Base-by-base conservation (phyloP, 2,113 vertebrate genomes). In the Datnioides undecimradiatus region DNA sequence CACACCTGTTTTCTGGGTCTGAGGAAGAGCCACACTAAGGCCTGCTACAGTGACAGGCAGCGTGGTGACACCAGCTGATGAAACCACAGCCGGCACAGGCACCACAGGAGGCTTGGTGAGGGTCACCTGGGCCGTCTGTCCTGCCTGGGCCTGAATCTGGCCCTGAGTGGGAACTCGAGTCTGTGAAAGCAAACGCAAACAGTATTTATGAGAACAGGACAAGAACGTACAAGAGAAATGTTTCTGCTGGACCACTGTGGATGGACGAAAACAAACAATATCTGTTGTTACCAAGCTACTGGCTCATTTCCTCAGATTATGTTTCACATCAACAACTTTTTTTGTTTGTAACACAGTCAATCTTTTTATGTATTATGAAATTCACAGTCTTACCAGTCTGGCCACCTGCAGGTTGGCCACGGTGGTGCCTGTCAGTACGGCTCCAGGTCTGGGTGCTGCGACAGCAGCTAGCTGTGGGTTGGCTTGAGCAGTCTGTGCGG, bases 391-490 rank as follows among this genome's bases (percentile, higher is more conserved):
- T 94, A 99, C 98, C 71, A 99, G 94, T 77, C 98, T 95, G 77
- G 97, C 93, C 71, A 99, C 96, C 66, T 97, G 98, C 60, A 99
- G 94, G 91, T 96, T 97, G 77, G 97, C 87, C 59, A 97, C 96
- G 0, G 97, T 94, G 55, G 97, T 93, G 87, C 96, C 95, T 0
- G 97, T 91, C 73, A 98, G 96, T 51, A 99, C 95, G 0, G 97
- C 93, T 0, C 96, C 97, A 0, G 96, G 90, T 82, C 97, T 94
- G 27, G 96, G 91, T 1, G 97, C 92, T 0, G 97, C 92, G 40
- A 99, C 97, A 0, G 97, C 90, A 3, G 97, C 90, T 19, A 99
- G 95, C 79, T 99, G 98, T 0, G 97, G 94, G 43, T 93, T 95
- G 66, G 96, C 93, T 83, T 97, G 97, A 16, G 95, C 91, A 0